phyloP scores from a whole-genome alignment of 2,113 vertebrate genomes.

The Lynx canadensis region DNA sequence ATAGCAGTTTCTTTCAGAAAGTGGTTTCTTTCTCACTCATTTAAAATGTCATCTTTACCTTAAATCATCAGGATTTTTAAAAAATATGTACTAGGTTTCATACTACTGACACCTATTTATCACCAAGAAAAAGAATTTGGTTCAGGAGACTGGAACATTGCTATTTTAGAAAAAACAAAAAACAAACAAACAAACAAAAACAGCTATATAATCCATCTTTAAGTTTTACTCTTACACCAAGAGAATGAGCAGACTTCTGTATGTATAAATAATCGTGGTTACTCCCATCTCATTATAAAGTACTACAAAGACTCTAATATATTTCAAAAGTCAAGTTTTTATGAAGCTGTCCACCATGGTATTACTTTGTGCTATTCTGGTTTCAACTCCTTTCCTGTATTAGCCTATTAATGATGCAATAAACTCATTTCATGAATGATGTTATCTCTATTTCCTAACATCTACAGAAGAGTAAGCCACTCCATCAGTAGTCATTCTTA shows the following conservation, averaged over 20 bases:
- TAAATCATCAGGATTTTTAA: slow-evolving; percentile 22
- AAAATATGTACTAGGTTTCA: background rate
- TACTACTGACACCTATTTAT: background rate
- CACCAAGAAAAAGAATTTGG: background rate
- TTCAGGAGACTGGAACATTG: background rate
- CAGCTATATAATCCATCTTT: background rate
- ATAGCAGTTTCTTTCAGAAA: slow-evolving; percentile 32
- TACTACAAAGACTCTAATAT: background rate
- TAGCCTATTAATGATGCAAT: background rate
- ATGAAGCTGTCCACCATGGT: background rate
- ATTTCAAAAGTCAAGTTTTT: slow-evolving; percentile 18
- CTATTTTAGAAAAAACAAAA: background rate
- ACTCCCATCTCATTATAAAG: slow-evolving; percentile 1
- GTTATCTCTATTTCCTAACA: background rate
- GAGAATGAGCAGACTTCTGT: background rate
- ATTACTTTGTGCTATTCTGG: background rate
- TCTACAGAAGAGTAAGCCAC: background rate
- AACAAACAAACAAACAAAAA: no score
- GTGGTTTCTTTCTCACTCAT: background rate
- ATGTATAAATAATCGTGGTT: background rate
- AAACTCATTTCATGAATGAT: background rate
- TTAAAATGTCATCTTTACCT: slow-evolving; percentile 15
- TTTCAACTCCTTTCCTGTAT: background rate
- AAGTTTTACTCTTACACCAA: background rate
- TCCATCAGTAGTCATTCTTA: background rate